Evolutionary conservation across 2,888 invertebrate species (phyloP).

Genomic region (Nemotelus nigrinus): DNA sequence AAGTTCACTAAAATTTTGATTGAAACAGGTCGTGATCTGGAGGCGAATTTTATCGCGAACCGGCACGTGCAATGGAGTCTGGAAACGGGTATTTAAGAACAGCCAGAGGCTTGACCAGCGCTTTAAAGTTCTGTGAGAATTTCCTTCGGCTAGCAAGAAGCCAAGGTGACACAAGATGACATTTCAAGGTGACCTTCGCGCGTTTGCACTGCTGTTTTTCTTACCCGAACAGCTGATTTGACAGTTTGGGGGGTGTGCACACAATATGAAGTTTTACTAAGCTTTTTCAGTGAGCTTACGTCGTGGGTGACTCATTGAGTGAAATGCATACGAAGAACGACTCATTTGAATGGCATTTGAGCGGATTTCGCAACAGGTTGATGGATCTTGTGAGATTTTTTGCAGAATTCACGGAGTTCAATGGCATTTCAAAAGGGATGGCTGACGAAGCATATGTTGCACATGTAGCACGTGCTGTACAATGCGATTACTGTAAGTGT

Average conservation of each 20-base stretch:
- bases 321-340: too few species aligned
- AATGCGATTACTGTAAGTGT: too few species aligned
- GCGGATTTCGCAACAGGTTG: too few species aligned
- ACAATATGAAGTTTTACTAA: background rate
- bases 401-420: too few species aligned
- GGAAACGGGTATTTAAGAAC: constrained; percentile 30
- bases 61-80: constrained; percentile 7
- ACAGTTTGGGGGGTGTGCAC: background rate
- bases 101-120: background rate
- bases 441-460: too few species aligned
- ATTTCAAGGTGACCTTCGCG: constrained; percentile 64
- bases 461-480: too few species aligned
- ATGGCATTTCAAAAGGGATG: too few species aligned
- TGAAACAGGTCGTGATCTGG: background rate
- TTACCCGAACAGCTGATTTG: constrained; percentile 25
- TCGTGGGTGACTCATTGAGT: too few species aligned
- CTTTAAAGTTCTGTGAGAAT: constrained; percentile 31
- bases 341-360: too few species aligned
- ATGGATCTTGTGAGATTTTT: too few species aligned
- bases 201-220: background rate
- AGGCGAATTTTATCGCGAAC: background rate
- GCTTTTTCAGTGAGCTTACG: too few species aligned
- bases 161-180: constrained; percentile 62
- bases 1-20: background rate
- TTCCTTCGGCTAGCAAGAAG: constrained; percentile 21